Evolutionary conservation across 2,888 invertebrate species (phyloP), one percentile per base, ranked within the genome.

Genomic region (Drosophila emarginata): DNA sequence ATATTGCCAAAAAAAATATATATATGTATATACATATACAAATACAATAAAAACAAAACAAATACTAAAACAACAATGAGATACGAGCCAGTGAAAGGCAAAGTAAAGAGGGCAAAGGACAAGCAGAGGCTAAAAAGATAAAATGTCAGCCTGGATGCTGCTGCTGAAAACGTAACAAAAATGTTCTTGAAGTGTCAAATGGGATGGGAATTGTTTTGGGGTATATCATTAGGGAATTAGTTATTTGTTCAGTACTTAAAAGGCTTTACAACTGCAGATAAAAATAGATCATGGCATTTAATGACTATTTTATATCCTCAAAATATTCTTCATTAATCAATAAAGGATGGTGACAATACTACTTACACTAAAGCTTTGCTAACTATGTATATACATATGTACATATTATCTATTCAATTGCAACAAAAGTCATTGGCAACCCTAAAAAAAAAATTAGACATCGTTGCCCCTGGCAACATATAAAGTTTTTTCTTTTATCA

Each of bases 141-240:
- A 67, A 70, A 72, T 76, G 68, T 61, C 69, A 70, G 58, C 54
- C 7, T 54, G 54, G 14, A 57, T 58, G 23, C 45, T 61, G 37
- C 23, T 36, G 21, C 23, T 36, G 21, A n/a, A 23, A 28, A 54
- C 36, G 15, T 36, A 36, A 54, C n/a, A 14, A 28, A 45, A 54
- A 54, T 36, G 36, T 11, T 32, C 54, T 54, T 54, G 54, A 54
- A 54, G 54, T 54, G 54, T 54, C 54, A 36, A 12, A 54, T 36
- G 12, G n/a, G 1, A 11, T 52, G 54, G 18, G 57, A 39, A 57
- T n/a, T 57, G n/a, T 18, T 36, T 18, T 32, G 32, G 2, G 32
- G 32, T 32, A 32, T 32, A 11, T 21, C 45, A 45, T 45, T 21
- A 45, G 21, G 45, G 45, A 45, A 45, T 45, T 45, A 45, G 32